Base-by-base conservation (phyloP, 2,888 invertebrate species). In the Oegoconia quadripuncta region DNA sequence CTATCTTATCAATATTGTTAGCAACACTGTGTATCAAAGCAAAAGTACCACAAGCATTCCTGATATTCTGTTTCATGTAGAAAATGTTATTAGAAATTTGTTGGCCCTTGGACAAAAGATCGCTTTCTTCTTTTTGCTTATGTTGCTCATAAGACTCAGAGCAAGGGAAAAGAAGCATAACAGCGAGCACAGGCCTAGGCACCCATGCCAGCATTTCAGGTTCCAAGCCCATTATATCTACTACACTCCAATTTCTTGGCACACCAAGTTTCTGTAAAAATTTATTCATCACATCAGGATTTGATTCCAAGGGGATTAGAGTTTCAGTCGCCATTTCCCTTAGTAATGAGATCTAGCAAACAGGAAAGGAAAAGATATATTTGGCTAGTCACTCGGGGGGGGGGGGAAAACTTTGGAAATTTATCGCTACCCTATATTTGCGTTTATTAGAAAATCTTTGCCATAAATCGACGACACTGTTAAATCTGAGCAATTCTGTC, bases 11-110 rank as follows among this genome's bases (percentile, higher is more conserved):
- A 30, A 88, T 79, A 71, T 96, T 97, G 75, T 99, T 99, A 16
- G 95, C 97, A 51, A 99, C 89, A 50, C 96, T 92, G 72, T 99
- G 99, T 41, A 99, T 93, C 25, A 99, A 88, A n/a, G 98, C 98
- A 48, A 99, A 92, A 3, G 98, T 98, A 22, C 99, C 99, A 83
- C 99, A 99, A 17, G 99, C 98, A 84, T 99, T 99, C 41, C 93
- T 93, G 34, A 98, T 93, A 39, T 92, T 92, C 75, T 98, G 97
- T 61, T 95, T 95, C 90, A 98, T 91, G 71, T 94, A 97, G 74
- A 94, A 98, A 32, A 97, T 78, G 57, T 92, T 89, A 5, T 89
- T 87, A 0, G 91, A 89, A 25, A 92, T 69, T 40, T 88, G 84
- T 68, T 93, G 93, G 0, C 91, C 91, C 50, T 90, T 90, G 36